Base-by-base conservation (phyloP, 2,888 invertebrate genomes). In the Leucophenga montana region DNA sequence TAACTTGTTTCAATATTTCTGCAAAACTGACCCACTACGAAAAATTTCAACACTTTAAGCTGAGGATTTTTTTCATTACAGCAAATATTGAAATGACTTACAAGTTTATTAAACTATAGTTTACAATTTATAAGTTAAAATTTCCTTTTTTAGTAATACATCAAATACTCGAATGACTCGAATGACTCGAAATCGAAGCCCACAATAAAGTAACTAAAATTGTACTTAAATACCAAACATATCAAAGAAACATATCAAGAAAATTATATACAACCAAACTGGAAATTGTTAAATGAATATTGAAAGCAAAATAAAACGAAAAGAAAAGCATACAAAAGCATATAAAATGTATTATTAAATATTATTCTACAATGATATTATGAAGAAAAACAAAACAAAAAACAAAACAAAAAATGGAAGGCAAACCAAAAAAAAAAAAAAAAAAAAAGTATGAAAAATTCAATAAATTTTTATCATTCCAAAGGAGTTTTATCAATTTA, bases 381-480 rank as follows among this genome's bases (percentile, higher is more conserved):
- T 62, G 46, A 59, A 57, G 70, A 66, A 27, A 2, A 27, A 27
- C 18, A 69, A 71, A 67, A 27, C 27, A 27, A 27, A 22, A 69
- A 71, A 67, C 65, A 65, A 71, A 67, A 53, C n/a, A 68, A 57
- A 54, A 66, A 61, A 69, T 68, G 54, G 68, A 71, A 65, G 61
- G 39, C 57, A 67, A 39, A 13, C 14, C 44, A 22, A 64, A 46
- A 14, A 62, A 64, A 62, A 62, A n/a, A 39, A 46, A 46, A 44
- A 14, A 31, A 64, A 64, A 44, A 61, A 61, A n/a, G 6, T 11
- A 31, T 27, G 71, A 69, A 72, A 72, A 70, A 80, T 82, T 85
- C 84, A 86, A 86, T 87, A 82, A 86, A 85, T 86, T 86, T 87
- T 86, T 84, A 85, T 80, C 83, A 86, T 86, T 86, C 86, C 82